A percentile compares a stretch with the other conserved stretches of the same genome.
Evolutionary conservation across 2,888 invertebrate species (phyloP).

Genomic region (Eilema caniola): DNA sequence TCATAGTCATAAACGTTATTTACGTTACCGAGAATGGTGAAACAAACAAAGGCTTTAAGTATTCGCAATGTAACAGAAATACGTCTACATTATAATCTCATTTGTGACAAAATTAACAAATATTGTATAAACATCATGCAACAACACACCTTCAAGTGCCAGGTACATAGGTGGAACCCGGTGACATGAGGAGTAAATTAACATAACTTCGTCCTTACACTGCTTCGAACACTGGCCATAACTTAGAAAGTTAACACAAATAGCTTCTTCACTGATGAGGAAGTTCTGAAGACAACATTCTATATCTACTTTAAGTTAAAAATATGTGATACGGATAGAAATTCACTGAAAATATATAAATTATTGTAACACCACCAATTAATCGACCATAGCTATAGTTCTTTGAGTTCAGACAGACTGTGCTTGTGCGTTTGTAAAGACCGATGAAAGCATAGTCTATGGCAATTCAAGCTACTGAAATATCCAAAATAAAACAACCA

Average conservation of each 20-base stretch:
- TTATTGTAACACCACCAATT: constrained; percentile 61
- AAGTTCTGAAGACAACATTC: constrained; percentile 60
- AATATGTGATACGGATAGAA: constrained; percentile 47
- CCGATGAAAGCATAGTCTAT: constrained; percentile 41
- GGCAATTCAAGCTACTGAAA: constrained; percentile 37
- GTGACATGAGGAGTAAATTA: constrained; percentile 81
- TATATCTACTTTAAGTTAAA: constrained; percentile 69
- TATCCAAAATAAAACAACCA: constrained; percentile 34
- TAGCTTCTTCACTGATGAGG: constrained; percentile 53
- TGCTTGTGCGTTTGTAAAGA: constrained; percentile 43
- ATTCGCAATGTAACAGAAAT: constrained; percentile 36
- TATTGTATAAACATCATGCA: constrained; percentile 56
- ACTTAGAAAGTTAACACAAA: constrained; percentile 60
- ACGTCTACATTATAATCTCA: constrained; percentile 14
- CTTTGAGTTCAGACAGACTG: constrained; percentile 34
- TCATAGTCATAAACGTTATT: constrained; percentile 64
- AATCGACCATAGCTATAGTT: constrained; percentile 68
- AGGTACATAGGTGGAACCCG: constrained; percentile 83
- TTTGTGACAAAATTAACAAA: constrained; percentile 17
- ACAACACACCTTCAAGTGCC: constrained; percentile 80
- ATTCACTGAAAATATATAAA: constrained; percentile 61
- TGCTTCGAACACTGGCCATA: constrained; percentile 74
- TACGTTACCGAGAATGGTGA: constrained; percentile 55
- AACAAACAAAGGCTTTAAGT: constrained; percentile 50
- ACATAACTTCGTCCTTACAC: constrained; percentile 82